These are phyloP conservation scores for Spinus olivaceus DNA, from an alignment of 2,797 vertebrate species.

Conservation along the genomic window DNA sequence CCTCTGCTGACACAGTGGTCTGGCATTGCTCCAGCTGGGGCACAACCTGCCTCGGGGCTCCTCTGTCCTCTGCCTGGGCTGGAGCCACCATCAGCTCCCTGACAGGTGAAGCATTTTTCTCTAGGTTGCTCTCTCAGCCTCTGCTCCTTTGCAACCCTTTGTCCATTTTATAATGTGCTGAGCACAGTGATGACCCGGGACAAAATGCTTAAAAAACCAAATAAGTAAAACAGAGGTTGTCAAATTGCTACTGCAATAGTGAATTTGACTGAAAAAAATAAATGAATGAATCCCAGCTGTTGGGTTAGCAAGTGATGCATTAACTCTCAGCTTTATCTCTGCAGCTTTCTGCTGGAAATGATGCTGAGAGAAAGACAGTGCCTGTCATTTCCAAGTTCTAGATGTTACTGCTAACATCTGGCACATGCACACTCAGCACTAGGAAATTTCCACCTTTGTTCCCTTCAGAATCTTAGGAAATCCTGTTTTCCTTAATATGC, in stretches of 20 bases:
- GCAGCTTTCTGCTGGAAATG: conserved; percentile 36
- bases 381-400: background rate
- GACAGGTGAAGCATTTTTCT: rapidly evolving
- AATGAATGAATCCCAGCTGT: background rate
- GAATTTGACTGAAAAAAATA: background rate
- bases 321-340: conserved; percentile 29
- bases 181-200: background rate
- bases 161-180: background rate
- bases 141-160: background rate
- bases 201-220: background rate
- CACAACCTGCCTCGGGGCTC: background rate
- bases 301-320: conserved; percentile 16
- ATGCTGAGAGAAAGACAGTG: conserved; percentile 10
- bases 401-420: background rate
- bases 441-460: conserved; percentile 21
- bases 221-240: background rate
- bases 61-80: background rate
- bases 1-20: background rate
- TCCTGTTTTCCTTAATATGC: conserved; percentile 8
- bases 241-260: background rate
- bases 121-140: background rate
- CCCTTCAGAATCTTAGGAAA: conserved; percentile 1
- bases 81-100: rapidly evolving
- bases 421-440: background rate
- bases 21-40: background rate